Base-by-base conservation (phyloP, 1,140 invertebrate genomes). In the Dreissena rostriformis region DNA sequence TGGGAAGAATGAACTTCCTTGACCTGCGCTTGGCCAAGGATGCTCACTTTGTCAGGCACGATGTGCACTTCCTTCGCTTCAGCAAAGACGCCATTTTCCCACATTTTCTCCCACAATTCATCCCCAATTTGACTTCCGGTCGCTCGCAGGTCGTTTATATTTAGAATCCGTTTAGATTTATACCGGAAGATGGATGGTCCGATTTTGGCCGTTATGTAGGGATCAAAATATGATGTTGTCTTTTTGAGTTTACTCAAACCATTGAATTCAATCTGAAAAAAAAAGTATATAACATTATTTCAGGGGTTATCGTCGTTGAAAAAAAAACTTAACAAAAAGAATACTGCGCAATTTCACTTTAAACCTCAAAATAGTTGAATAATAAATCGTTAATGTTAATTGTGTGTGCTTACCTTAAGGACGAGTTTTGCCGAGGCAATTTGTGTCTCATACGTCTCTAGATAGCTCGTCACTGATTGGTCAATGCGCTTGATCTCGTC, bases 401-500 rank as follows among this genome's bases (percentile, higher is more conserved):
- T 39, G 8, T 8, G 39, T 39, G 4, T 7, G 57, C 52, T 0
- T 78, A 84, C 82, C 82, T 84, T 84, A 1, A 84, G 55, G 17
- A 84, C 67, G 4, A 84, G 55, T 26, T 53, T 28, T 12, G 22
- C 61, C 12, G 39, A 28, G 17, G 75, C 75, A 10, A 84, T 28
- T 28, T 84, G 68, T 28, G 61, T 74, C 52, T 84, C 49, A 51
- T 84, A 84, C 10, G 74, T 67, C 29, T 61, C n/a, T 7, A 84
- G 82, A 49, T 84, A 84, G 14, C 39, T 75, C 15, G 39, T 66
- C 11, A 84, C 66, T 15, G 82, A 77, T 17, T 70, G 15, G 66
- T 84, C 82, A 15, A 84, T 70, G n/a, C 74, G 22, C 29, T 84
- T 78, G 10, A 84, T 84, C 52, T 84, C 82, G 49, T 84, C 75